A percentile compares a stretch with the other conserved stretches of the same genome.
These are phyloP conservation scores for Andrena camellia DNA, from an alignment of 2,888 invertebrate species.

Conservation along the genomic window DNA sequence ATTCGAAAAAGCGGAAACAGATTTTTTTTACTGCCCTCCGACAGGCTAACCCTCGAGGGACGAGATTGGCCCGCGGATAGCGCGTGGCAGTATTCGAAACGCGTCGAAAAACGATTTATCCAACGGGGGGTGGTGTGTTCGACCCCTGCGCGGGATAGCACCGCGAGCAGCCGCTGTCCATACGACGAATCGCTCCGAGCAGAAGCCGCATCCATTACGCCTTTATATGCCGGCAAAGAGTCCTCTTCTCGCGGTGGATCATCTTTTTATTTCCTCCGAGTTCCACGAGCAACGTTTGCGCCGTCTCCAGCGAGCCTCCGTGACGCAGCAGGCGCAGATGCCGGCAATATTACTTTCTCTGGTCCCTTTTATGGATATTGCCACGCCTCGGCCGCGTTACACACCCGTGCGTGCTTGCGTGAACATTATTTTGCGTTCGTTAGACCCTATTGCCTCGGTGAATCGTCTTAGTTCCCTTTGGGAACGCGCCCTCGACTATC, in stretches of 20 bases:
- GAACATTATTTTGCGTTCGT: constrained; percentile 36
- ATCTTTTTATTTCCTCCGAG: constrained; percentile 54
- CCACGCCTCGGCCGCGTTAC: constrained; percentile 72
- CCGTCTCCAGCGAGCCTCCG: constrained; percentile 52
- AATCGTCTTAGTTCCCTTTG: neutral
- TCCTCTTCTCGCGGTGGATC: constrained; percentile 55
- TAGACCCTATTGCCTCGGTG: constrained; percentile 6
- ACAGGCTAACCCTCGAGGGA: constrained; percentile 43
- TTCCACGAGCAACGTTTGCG: constrained; percentile 25
- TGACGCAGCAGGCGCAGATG: constrained; percentile 78
- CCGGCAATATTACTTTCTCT: constrained; percentile 82
- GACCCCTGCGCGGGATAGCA: constrained; percentile 32
- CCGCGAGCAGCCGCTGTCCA: constrained; percentile 18
- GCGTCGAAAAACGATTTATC: constrained; percentile 76
- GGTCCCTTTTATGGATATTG: constrained; percentile 84
- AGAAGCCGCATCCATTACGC: constrained; percentile 73
- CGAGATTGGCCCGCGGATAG: constrained; percentile 36
- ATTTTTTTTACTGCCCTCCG: constrained; percentile 75
- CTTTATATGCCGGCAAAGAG: constrained; percentile 50
- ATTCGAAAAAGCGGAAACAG: constrained; percentile 72
- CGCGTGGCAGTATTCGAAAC: constrained; percentile 69
- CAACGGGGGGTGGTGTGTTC: constrained; percentile 22
- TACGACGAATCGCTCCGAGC: constrained; percentile 42
- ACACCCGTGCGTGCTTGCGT: constrained; percentile 37
- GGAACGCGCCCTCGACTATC: neutral